phyloP scores from a whole-genome alignment of 2,888 invertebrate genomes.

The Zygothrica quintamaculata region DNA sequence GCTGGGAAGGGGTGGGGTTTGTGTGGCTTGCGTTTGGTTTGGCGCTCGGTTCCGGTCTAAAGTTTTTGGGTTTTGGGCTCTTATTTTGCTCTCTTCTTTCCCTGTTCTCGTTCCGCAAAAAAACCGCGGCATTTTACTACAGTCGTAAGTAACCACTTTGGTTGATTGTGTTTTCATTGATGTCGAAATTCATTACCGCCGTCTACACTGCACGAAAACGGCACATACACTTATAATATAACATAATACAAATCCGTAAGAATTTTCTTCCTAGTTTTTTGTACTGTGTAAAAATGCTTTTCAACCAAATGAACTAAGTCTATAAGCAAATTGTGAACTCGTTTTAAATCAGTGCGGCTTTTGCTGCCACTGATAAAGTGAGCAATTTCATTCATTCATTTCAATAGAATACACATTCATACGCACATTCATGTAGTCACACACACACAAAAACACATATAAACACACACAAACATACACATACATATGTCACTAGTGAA shows the following conservation, averaged over 20 bases:
- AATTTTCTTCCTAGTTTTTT: constrained; percentile 5
- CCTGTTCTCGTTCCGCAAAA: not conserved
- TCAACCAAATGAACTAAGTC: constrained; percentile 60
- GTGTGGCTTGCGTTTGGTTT: constrained; percentile 7
- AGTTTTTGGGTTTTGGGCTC: constrained; percentile 7
- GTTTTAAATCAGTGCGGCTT: constrained; percentile 59
- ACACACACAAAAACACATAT: not conserved
- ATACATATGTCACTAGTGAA: too few species aligned
- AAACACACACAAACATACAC: too few species aligned
- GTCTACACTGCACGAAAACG: constrained; percentile 49
- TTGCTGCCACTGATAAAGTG: constrained; percentile 62
- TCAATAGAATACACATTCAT: not conserved
- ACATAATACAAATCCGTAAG: not conserved
- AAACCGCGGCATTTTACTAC: constrained; percentile 61
- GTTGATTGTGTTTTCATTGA: constrained; percentile 80
- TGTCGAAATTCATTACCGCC: constrained; percentile 74
- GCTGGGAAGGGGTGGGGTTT: constrained; percentile 4
- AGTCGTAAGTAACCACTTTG: constrained; percentile 78
- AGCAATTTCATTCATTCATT: constrained; percentile 22
- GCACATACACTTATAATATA: too few species aligned
- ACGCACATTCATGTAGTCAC: constrained; percentile 6
- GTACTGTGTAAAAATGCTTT: constrained; percentile 38
- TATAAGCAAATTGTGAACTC: constrained; percentile 48
- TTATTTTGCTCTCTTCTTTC: not conserved
- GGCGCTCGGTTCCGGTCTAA: constrained; percentile 35